phyloP scores from a whole-genome alignment of 2,888 invertebrate genomes.

The Elegia similella region DNA sequence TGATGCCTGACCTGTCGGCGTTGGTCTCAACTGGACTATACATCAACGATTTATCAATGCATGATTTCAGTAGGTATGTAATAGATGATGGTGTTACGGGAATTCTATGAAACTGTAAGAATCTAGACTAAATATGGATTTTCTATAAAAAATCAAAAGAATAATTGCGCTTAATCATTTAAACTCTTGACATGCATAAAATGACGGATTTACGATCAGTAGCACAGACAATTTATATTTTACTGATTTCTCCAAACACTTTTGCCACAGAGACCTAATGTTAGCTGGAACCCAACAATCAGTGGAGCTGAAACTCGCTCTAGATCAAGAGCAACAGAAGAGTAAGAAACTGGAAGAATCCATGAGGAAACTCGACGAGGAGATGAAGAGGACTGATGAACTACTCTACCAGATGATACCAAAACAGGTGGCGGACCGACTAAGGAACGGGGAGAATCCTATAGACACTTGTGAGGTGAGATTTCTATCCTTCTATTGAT shows the following conservation, averaged over 20 bases:
- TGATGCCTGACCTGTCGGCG: constrained; percentile 96
- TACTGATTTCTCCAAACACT: not conserved
- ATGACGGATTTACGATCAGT: no score
- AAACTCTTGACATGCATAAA: no score
- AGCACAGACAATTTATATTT: no score
- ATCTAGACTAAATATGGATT: no score
- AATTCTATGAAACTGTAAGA: no score
- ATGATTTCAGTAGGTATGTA: constrained; percentile 96
- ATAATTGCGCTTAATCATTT: no score
- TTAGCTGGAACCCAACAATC: constrained; percentile 98
- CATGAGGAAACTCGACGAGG: constrained; percentile 96
- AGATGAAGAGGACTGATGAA: constrained; percentile 97
- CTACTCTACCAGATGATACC: constrained; percentile 99
- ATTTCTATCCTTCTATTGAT: not conserved
- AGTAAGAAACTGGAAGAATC: constrained; percentile 97
- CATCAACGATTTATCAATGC: constrained; percentile 99
- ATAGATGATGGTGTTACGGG: no score
- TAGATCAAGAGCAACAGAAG: constrained; percentile 98
- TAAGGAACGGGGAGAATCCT: constrained; percentile 96
- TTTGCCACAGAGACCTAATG: constrained; percentile 90
- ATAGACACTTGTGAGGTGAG: constrained; percentile 97
- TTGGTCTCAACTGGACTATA: constrained; percentile 96
- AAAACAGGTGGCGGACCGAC: constrained; percentile 96
- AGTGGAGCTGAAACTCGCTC: constrained; percentile 95
- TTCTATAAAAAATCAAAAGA: no score